Conservation (phyloP, 2,113 vertebrate species). For the human (Homo sapiens) region DNA sequence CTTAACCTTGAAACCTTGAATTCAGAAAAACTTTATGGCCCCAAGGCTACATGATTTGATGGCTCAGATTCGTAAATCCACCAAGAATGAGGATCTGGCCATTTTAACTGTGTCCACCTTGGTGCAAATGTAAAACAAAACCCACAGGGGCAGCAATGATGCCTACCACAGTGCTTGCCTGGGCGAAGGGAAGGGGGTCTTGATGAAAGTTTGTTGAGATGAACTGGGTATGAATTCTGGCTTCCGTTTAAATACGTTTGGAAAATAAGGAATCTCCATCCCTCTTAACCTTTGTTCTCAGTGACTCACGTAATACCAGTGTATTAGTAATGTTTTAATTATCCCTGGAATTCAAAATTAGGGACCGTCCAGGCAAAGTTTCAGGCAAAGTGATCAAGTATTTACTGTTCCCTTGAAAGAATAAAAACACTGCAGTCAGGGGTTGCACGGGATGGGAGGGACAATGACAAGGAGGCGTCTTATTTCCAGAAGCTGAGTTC, state of each 20-base stretch:
- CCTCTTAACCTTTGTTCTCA: conserved; percentile 5
- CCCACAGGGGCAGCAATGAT: not conserved
- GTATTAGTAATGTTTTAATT: conserved; percentile 20
- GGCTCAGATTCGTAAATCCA: conserved; percentile 48
- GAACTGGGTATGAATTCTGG: not conserved
- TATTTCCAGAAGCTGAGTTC: not conserved
- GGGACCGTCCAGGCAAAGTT: not conserved
- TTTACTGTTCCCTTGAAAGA: not conserved
- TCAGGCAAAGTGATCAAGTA: conserved; percentile 4
- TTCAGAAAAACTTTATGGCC: conserved; percentile 49
- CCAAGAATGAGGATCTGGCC: not conserved
- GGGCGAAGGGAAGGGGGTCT: not conserved
- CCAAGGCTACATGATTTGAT: conserved; percentile 44
- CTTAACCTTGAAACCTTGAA: conserved; percentile 57
- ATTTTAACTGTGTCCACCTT: not conserved
- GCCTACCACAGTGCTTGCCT: not conserved
- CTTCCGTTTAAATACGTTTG: not conserved
- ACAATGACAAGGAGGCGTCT: not conserved
- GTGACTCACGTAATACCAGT: not conserved
- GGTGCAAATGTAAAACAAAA: conserved; percentile 3
- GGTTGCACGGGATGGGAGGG: not conserved
- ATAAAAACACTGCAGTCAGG: not conserved
- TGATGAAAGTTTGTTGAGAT: not conserved
- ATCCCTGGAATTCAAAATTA: conserved; percentile 40
- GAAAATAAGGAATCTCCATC: conserved; percentile 1